A percentile compares a stretch with the other conserved stretches of the same genome.
phyloP scores from a whole-genome alignment of 1,140 invertebrate species.

The Calephelis virginiensis region DNA sequence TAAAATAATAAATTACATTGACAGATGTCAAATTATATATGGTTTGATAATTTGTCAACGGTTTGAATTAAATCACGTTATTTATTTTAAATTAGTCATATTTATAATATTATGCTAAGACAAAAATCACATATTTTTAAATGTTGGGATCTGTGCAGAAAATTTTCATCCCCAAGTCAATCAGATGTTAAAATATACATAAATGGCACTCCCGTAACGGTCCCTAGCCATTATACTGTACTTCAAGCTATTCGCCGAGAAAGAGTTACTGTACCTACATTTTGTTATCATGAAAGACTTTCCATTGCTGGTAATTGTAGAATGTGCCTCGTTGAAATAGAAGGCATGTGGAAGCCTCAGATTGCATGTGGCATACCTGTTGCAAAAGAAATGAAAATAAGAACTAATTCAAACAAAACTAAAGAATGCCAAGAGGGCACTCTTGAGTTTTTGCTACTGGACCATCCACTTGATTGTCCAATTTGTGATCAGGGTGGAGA shows the following conservation, averaged over 20 bases:
- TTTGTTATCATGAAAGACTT: conserved; percentile 83
- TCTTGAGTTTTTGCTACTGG: conserved; percentile 98
- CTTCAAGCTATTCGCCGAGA: conserved; percentile 53
- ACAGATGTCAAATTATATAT: background rate
- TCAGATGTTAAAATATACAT: conserved; percentile 47
- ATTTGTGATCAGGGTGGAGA: conserved; percentile 99
- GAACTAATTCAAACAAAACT: conserved; percentile 83
- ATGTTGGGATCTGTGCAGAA: background rate
- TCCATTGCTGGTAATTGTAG: conserved; percentile 89
- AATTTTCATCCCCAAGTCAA: background rate
- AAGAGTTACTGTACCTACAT: conserved; percentile 47
- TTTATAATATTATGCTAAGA: conserved; percentile 25
- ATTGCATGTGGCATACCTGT: conserved; percentile 90
- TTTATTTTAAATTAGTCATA: conserved; percentile 22
- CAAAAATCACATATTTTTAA: conserved; percentile 8
- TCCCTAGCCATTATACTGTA: conserved; percentile 58
- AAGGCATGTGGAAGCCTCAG: conserved; percentile 85
- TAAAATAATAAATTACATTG: background rate
- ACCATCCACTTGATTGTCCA: conserved; percentile 99
- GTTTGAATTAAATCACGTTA: conserved; percentile 5
- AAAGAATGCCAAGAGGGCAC: conserved; percentile 93
- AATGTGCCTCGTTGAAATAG: conserved; percentile 90
- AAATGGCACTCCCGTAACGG: conserved; percentile 51
- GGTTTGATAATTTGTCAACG: background rate
- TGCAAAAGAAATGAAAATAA: conserved; percentile 85